Conservation (phyloP, 2,113 vertebrate species). For the Xiphorhynchus elegans region DNA sequence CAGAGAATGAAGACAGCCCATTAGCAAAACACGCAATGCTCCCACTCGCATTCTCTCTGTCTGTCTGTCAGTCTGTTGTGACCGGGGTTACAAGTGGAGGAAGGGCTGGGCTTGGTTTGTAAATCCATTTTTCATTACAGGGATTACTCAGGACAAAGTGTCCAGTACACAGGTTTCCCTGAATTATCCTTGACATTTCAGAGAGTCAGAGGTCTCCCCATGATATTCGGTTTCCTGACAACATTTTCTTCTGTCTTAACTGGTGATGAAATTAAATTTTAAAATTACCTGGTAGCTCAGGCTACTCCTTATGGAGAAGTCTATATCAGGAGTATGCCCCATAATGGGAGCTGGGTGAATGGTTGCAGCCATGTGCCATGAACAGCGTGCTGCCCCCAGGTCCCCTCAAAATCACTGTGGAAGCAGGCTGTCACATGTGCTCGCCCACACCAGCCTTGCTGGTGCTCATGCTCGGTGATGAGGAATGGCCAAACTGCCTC, state of each 20-base stretch:
- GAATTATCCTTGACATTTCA: conserved; percentile 32
- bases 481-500: background rate
- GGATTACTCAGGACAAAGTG: background rate
- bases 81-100: background rate
- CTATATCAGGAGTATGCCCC: background rate
- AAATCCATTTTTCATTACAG: background rate
- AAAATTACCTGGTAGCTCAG: background rate
- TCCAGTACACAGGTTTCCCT: background rate
- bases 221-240: background rate
- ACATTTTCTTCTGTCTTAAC: background rate
- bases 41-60: background rate
- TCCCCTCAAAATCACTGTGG: background rate
- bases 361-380: rapidly evolving
- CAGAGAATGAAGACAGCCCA: background rate
- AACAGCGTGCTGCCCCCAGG: background rate
- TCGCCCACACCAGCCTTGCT: rapidly evolving
- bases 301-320: background rate
- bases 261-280: background rate
- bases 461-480: background rate
- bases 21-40: rapidly evolving
- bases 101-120: background rate
- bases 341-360: background rate
- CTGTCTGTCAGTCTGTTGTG: background rate
- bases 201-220: background rate
- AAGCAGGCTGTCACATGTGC: rapidly evolving